Base-by-base conservation (phyloP, 1,140 invertebrate genomes). In the Teleopsis dalmanni region DNA sequence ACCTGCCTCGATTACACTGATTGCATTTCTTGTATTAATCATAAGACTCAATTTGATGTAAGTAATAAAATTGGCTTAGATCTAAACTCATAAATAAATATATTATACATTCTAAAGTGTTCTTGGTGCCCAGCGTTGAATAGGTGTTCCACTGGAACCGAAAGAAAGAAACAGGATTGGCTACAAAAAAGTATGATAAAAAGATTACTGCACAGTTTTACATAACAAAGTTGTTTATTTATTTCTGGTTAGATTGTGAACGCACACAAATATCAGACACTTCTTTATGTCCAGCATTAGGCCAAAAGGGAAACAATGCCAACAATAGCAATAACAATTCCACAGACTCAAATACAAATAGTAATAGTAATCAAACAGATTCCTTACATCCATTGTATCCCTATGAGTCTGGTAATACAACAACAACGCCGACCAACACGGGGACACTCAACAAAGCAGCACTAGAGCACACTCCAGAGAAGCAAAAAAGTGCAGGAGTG, bases 161-260 rank as follows among this genome's bases (percentile, higher is more conserved):
- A 92, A 63, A 77, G 93, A 35, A 76, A 84, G 36, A 79, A 90
- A 16, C 94, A 98, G 65, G 84, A 92, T 22, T 99, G 94, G 94
- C 57, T 90, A 13, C 70, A 80, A 1, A 82, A 84, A 56, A 79
- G 82, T 78, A 56, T 48, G 41, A 16, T 13, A 10, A 35, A 14
- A 35, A 5, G n/a, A 34, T 1, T 34, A 19, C 10, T 35, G 22
- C 7, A 14, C 6, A 22, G 35, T 14, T 46, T 25, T 11, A 23
- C 0, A 13, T 11, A 16, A n/a, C n/a, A 29, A 31, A 44, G 6
- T 19, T 31, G 3, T 22, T 1, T 10, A 22, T 7, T 21, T 14
- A 22, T 19, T 11, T 45, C 18, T 3, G 13, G 9, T 36, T 50
- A 72, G 71, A 63, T 14, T 94, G 91, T 59, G 80, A 85, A 9